A percentile compares a stretch with the other conserved stretches of the same genome.
Evolutionary conservation across 2,113 vertebrate species (phyloP).

Genomic region (Daphoenositta chrysoptera): DNA sequence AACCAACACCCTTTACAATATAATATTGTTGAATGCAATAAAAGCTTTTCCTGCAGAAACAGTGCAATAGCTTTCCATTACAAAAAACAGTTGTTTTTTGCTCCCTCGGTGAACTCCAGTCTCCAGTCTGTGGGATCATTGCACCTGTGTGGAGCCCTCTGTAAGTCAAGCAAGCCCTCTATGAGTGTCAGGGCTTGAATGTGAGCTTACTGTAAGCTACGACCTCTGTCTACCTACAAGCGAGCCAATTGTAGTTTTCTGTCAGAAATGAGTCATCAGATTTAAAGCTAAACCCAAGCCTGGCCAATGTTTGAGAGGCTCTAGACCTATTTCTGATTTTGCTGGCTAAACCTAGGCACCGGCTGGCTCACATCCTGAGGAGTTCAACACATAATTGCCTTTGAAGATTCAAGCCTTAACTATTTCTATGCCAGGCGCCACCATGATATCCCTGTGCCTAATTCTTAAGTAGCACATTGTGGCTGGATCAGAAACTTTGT

Average conservation of each 20-base stretch:
- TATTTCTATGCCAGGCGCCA: neutral
- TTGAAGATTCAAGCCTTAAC: neutral
- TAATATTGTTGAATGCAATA: neutral
- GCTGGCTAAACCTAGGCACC: neutral
- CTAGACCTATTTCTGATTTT: neutral
- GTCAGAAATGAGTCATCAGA: neutral
- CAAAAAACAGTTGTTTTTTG: neutral
- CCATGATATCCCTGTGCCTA: neutral
- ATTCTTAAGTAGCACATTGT: neutral
- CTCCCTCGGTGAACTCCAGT: neutral
- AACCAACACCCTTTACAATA: neutral
- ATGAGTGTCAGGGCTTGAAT: neutral
- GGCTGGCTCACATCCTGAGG: neutral
- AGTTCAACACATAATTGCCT: neutral
- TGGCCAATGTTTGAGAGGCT: neutral
- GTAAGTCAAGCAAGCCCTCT: neutral
- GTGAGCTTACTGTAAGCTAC: neutral
- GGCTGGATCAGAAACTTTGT: neutral
- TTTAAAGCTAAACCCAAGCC: neutral
- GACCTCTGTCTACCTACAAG: neutral
- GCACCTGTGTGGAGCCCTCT: neutral
- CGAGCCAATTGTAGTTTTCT: neutral
- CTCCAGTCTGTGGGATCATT: neutral
- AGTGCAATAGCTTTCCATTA: neutral
- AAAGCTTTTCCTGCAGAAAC: conserved; percentile 11